These are phyloP conservation scores for Mythimna lalbum DNA, from an alignment of 2,888 invertebrate genomes.

Conservation along the genomic window DNA sequence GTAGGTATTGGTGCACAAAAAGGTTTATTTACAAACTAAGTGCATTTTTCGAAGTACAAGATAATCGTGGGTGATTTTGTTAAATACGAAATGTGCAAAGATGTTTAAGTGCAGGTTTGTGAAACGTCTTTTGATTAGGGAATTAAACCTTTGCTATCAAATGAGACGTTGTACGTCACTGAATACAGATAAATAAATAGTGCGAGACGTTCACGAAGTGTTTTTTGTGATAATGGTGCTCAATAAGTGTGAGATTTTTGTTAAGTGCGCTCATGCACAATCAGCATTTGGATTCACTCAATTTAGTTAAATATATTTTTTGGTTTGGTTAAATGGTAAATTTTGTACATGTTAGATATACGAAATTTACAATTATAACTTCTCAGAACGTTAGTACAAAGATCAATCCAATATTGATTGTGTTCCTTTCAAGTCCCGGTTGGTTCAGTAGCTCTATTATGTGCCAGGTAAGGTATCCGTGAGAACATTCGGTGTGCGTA, in stretches of 20 bases:
- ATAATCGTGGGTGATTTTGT: constrained; percentile 34
- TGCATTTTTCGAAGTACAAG: constrained; percentile 52
- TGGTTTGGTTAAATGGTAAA: too few relatives aligned
- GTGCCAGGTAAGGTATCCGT: constrained; percentile 65
- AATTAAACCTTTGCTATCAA: constrained; percentile 41
- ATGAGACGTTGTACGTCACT: constrained; percentile 45
- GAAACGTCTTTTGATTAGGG: constrained; percentile 45
- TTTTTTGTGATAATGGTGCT: constrained; percentile 35
- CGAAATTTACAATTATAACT: constrained; percentile 6
- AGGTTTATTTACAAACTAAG: constrained; percentile 56
- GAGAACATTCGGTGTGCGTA: constrained; percentile 66
- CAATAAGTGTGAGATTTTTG: constrained; percentile 10
- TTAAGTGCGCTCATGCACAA: constrained; percentile 48
- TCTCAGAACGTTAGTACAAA: constrained; percentile 4
- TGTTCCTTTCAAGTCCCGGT: constrained; percentile 44
- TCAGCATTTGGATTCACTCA: constrained; percentile 39
- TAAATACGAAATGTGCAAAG: constrained; percentile 48
- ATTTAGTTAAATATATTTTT: neutral
- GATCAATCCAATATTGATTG: constrained; percentile 63
- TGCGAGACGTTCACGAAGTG: constrained; percentile 40
- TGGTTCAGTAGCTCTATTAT: constrained; percentile 41
- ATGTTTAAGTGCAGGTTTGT: constrained; percentile 44
- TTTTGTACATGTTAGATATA: too few relatives aligned
- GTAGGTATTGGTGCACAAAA: constrained; percentile 59
- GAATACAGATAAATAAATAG: constrained; percentile 46